Evolutionary conservation across 2,113 vertebrate species (phyloP), one percentile per base, ranked within the genome.

Genomic region (Bujurquina vittata): DNA sequence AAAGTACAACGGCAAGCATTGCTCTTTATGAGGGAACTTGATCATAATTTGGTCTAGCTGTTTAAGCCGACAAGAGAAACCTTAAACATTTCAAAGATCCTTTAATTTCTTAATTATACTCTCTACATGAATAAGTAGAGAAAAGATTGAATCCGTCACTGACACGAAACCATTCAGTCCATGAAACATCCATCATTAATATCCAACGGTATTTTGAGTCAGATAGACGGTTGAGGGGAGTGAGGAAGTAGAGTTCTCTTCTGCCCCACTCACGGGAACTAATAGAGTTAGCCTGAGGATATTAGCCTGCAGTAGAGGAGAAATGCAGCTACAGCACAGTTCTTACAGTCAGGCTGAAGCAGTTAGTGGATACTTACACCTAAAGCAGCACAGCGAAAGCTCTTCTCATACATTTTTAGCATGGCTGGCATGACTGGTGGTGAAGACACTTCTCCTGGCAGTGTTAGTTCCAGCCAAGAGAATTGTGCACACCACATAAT

Each of bases 281-380:
- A 90, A 88, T 84, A 85, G 81, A 88, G 89, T 90, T 88, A 82
- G 87, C 90, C 87, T 33, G 82, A 84, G 87, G 92, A 77, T 81
- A 82, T 85, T 84, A 84, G 89, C 88, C 85, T 89, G 82, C 35
- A 40, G 86, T 85, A 31, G 58, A 65, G 67, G 58, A 72, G 56
- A 55, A 65, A 77, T 79, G 57, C 77, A 83, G 82, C 84, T 57
- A 55, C 86, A 79, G 59, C 17, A 37, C 29, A 49, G 12, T 75
- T 79, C 63, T 72, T 86, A 75, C 43, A 79, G 52, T 75, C 57
- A 79, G 83, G 80, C 77, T 76, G 67, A 37, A 67, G 37, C 86
- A 61, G 87, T 86, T 69, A 79, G 76, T 76, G 77, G 49, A 80
- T 79, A 72, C 81, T 85, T 61, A 72, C 11, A 84, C 40, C 59